These are phyloP conservation scores for Sebastes vulpes DNA, from an alignment of 2,797 vertebrate genomes.

Conservation along the genomic window DNA sequence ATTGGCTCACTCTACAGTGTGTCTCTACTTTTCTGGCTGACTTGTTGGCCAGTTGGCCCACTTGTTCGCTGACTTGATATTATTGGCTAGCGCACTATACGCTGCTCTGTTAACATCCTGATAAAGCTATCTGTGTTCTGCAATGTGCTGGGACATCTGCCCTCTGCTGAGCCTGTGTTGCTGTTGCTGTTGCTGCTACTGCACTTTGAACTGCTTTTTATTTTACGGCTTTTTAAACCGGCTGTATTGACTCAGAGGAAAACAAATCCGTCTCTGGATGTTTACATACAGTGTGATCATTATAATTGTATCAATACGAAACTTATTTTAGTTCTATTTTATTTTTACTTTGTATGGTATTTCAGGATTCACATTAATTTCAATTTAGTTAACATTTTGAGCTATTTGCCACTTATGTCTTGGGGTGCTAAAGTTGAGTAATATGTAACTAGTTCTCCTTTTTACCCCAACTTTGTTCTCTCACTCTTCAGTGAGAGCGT, in stretches of 20 bases:
- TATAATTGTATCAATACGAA: slow-evolving; percentile 1
- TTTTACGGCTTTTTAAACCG: slow-evolving; percentile 44
- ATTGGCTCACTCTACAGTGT: slow-evolving; percentile 49
- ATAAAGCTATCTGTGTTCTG: slow-evolving; percentile 74
- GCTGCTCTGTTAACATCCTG: slow-evolving; percentile 70
- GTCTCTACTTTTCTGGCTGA: slow-evolving; percentile 56
- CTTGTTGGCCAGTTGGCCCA: slow-evolving; percentile 69
- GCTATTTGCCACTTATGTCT: not conserved
- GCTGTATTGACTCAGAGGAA: slow-evolving; percentile 15
- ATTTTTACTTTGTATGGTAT: not conserved
- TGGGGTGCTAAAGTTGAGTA: not conserved
- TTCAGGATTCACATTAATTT: not conserved
- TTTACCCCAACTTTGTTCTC: not conserved
- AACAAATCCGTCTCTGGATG: not conserved
- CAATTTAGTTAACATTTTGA: not conserved
- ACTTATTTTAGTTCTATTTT: slow-evolving; percentile 6
- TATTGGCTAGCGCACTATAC: slow-evolving; percentile 62
- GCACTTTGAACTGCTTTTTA: slow-evolving; percentile 42
- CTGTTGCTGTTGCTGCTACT: slow-evolving; percentile 39
- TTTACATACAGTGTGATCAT: slow-evolving; percentile 7
- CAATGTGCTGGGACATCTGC: slow-evolving; percentile 71
- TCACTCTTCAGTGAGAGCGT: not conserved
- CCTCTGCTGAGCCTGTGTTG: slow-evolving; percentile 57
- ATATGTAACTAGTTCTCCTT: not conserved
- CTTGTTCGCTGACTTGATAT: slow-evolving; percentile 72